These are phyloP conservation scores for Scarus forsteni DNA, from an alignment of 2,797 vertebrate species.

Conservation along the genomic window DNA sequence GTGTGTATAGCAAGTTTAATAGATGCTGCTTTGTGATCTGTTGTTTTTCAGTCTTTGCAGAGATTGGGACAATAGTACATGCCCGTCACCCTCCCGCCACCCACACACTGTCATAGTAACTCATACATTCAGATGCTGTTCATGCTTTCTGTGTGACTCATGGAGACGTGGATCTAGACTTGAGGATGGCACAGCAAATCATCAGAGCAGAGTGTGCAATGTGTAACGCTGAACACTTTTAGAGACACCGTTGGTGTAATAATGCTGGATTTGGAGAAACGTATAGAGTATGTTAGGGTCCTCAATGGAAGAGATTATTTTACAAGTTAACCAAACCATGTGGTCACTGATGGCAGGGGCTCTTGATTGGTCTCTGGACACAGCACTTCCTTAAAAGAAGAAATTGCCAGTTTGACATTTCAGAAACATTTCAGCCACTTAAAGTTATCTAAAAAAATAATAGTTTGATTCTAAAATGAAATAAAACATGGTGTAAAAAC, in stretches of 20 bases:
- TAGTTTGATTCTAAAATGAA: no score
- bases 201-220: constrained; percentile 29
- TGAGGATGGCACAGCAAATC: constrained; percentile 39
- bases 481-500: no score
- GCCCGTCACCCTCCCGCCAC: constrained; percentile 12
- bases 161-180: constrained; percentile 22
- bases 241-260: neutral
- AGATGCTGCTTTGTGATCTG: constrained; percentile 5
- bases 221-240: constrained; percentile 28
- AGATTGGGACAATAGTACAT: neutral
- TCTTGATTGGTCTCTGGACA: no score
- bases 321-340: no score
- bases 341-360: no score
- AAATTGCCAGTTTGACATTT: no score
- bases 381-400: no score
- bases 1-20: neutral
- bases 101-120: constrained; percentile 40
- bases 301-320: constrained; percentile 23
- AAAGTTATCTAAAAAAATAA: no score
- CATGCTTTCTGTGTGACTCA: constrained; percentile 10
- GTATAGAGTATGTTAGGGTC: neutral
- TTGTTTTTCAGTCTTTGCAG: neutral
- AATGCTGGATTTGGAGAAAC: constrained; percentile 9
- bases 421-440: no score
- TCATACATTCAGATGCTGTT: constrained; percentile 26